Evolutionary conservation across 1,140 invertebrate genomes (phyloP).

Genomic region (Tetramorium alpestre): DNA sequence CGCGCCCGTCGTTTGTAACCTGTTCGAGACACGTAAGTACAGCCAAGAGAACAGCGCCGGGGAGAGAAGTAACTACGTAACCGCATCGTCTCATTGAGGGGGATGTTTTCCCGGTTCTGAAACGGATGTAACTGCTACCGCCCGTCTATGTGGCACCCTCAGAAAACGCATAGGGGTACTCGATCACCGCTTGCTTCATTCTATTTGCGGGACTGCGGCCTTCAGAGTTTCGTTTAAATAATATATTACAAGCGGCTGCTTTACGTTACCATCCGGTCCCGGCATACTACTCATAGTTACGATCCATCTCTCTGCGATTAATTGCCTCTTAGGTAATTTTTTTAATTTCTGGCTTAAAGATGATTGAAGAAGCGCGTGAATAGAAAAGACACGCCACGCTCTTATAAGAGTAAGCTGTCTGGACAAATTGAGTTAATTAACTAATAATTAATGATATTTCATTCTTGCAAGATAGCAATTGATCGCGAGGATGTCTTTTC

Average conservation of each 20-base stretch:
- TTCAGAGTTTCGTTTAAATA: conserved; percentile 46
- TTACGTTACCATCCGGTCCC: conserved; percentile 13
- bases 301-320: not conserved
- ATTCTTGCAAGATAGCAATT: not conserved
- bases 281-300: not conserved
- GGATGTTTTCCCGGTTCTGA: conserved; percentile 68
- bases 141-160: conserved; percentile 45
- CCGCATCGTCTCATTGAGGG: conserved; percentile 74
- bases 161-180: conserved; percentile 62
- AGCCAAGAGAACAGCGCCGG: conserved; percentile 39
- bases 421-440: not conserved
- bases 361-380: not conserved
- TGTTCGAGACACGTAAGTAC: conserved; percentile 74
- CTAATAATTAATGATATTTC: not conserved
- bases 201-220: conserved; percentile 31
- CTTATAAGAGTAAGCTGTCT: not conserved
- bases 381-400: not conserved
- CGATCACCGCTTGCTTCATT: conserved; percentile 47
- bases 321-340: conserved; percentile 4
- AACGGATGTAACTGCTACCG: conserved; percentile 61
- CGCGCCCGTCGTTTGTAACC: conserved; percentile 75
- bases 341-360: not conserved
- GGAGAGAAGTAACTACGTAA: conserved; percentile 71
- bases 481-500: not conserved
- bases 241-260: conserved; percentile 44